Conservation (phyloP, 2,797 vertebrate genomes). For the Syngnathus acus region DNA sequence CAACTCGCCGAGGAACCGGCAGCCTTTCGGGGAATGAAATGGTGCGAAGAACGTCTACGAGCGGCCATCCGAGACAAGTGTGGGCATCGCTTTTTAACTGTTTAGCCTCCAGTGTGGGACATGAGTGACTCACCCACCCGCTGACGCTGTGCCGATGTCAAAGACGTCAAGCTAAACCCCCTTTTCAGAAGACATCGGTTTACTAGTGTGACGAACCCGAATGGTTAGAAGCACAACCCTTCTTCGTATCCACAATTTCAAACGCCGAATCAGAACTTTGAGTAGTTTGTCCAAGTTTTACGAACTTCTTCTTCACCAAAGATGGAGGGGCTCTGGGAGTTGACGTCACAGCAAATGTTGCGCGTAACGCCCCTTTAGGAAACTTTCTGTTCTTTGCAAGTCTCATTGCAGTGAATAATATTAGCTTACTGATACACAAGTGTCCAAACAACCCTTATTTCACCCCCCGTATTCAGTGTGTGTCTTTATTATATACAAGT, state of each 20-base stretch:
- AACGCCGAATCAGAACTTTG: not conserved
- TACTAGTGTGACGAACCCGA: not conserved
- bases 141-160: not conserved
- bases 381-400: not conserved
- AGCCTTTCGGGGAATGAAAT: not conserved
- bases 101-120: not conserved
- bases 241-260: not conserved
- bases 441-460: not conserved
- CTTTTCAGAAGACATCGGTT: not conserved
- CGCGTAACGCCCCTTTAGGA: not conserved
- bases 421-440: not conserved
- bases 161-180: not conserved
- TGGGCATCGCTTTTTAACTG: not conserved
- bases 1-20: conserved; percentile 5
- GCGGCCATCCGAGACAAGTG: not conserved
- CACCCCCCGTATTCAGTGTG: not conserved
- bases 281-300: conserved; percentile 28
- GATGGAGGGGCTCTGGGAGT: not conserved
- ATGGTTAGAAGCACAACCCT: not conserved
- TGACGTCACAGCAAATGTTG: conserved; percentile 1
- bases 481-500: not conserved
- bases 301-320: conserved; percentile 36
- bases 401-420: not conserved
- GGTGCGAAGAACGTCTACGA: not conserved
- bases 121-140: not conserved